A percentile compares a stretch with the other conserved stretches of the same genome.
phyloP scores from a whole-genome alignment of 2,113 vertebrate species.

The Apistogramma diplotaenia region DNA sequence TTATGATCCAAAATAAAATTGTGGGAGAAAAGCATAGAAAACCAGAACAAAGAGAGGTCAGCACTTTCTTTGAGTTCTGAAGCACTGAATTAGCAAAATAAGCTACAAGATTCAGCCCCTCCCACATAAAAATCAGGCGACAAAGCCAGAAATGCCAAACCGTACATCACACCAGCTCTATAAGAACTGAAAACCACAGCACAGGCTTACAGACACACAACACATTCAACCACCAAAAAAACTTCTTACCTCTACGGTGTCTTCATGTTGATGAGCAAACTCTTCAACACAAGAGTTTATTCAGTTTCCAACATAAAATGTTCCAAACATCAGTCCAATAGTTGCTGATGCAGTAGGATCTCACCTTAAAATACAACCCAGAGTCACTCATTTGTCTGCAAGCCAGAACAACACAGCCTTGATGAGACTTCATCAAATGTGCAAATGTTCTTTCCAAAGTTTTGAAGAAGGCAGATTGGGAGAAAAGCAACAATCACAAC shows the following conservation, averaged over 20 bases:
- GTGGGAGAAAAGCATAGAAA: too few relatives aligned
- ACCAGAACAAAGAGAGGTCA: too few relatives aligned
- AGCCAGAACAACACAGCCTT: too few relatives aligned
- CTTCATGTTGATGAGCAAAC: neutral
- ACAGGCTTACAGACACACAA: too few relatives aligned
- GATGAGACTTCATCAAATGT: neutral
- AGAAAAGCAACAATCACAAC: neutral
- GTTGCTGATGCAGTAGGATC: accelerated
- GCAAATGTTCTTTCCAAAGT: neutral
- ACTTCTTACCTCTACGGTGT: accelerated
- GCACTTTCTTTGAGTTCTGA: too few relatives aligned
- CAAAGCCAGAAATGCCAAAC: neutral
- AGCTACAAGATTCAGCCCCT: too few relatives aligned
- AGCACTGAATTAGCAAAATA: neutral
- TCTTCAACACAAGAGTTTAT: neutral
- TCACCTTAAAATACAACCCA: neutral
- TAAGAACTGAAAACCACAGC: too few relatives aligned
- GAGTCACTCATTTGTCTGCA: neutral
- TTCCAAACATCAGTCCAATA: neutral
- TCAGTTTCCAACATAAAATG: neutral
- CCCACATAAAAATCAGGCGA: accelerated
- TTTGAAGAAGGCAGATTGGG: neutral
- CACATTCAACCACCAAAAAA: neutral
- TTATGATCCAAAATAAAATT: too few relatives aligned
- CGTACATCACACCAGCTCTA: too few relatives aligned